phyloP scores from a whole-genome alignment of 2,797 vertebrate genomes.

The Lepilemur septentrionalis region DNA sequence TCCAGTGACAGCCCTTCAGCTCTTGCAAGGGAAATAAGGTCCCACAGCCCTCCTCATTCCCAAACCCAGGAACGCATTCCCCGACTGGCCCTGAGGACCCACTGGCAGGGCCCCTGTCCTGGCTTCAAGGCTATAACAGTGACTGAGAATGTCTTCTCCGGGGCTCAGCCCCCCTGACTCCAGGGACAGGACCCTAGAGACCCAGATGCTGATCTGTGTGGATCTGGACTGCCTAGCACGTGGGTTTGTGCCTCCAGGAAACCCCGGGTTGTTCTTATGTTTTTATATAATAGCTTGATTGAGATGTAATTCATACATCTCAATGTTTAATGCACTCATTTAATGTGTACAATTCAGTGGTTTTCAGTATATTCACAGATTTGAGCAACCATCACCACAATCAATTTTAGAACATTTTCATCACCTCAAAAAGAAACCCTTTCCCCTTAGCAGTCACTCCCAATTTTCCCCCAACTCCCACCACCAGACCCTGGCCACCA shows the following conservation, averaged over 20 bases:
- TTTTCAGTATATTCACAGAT: not conserved
- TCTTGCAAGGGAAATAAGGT: not conserved
- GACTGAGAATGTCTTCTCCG: not conserved
- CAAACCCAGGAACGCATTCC: not conserved
- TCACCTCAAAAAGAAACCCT: not conserved
- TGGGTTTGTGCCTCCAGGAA: not conserved
- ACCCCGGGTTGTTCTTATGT: not conserved
- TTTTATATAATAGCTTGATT: not conserved
- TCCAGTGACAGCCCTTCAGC: not conserved
- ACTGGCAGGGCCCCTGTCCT: not conserved
- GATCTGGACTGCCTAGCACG: not conserved
- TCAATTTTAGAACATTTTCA: not conserved
- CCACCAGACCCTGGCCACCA: not conserved
- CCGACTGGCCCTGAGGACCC: not conserved
- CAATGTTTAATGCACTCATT: not conserved
- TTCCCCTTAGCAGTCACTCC: not conserved
- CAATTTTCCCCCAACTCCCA: not conserved
- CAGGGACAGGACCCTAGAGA: not conserved
- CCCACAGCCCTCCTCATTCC: not conserved
- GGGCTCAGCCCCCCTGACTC: not conserved
- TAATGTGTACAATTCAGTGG: not conserved
- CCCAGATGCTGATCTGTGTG: not conserved
- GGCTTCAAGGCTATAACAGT: not conserved
- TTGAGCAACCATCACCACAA: not conserved
- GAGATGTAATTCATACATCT: not conserved